A percentile compares a stretch with the other conserved stretches of the same genome.
These are phyloP conservation scores for Eulemur mongoz DNA, from an alignment of 2,797 vertebrate species.

Conservation along the genomic window DNA sequence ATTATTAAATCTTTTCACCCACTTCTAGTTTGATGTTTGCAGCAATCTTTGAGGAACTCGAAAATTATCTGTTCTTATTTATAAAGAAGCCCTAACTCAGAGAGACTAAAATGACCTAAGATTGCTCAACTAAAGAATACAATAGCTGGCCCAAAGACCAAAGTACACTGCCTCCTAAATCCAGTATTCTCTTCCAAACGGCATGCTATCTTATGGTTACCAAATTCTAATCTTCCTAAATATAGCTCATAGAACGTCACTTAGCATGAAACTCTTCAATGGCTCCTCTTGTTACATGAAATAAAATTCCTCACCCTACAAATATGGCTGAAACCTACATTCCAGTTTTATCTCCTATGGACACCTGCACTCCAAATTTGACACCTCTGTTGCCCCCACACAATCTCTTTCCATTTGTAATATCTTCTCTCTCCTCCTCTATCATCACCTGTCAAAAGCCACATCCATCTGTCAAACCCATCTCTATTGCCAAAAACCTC, in stretches of 20 bases:
- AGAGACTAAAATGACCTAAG: neutral
- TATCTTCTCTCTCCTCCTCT: neutral
- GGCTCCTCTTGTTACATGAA: neutral
- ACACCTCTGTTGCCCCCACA: neutral
- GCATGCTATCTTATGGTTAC: neutral
- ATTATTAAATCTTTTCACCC: neutral
- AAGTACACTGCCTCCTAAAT: neutral
- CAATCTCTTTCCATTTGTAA: neutral
- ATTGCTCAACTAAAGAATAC: neutral
- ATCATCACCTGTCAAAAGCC: neutral
- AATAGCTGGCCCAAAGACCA: neutral
- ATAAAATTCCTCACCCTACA: neutral
- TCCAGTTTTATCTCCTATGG: neutral
- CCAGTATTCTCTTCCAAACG: neutral
- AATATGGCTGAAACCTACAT: neutral
- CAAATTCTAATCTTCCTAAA: constrained; percentile 18
- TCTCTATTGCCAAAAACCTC: neutral
- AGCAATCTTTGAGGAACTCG: neutral
- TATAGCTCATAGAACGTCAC: neutral
- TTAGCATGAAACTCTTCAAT: neutral
- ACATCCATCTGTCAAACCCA: neutral
- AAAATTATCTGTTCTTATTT: neutral
- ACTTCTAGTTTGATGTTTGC: neutral
- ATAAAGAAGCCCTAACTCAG: neutral
- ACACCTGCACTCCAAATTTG: neutral